Evolutionary conservation across 2,888 invertebrate species (phyloP).

Genomic region (Labia minor): DNA sequence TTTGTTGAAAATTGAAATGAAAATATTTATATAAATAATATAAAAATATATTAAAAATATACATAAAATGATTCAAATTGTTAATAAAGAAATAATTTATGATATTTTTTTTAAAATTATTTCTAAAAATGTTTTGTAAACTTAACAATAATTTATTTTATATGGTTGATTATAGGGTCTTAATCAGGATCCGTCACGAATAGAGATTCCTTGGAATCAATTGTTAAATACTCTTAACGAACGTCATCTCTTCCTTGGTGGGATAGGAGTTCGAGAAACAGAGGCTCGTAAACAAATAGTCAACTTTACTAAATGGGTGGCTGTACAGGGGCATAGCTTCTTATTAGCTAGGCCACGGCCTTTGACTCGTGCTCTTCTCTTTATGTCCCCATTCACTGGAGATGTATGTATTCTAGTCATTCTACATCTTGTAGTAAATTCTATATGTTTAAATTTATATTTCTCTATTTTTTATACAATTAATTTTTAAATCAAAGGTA

Average conservation of each 20-base stretch:
- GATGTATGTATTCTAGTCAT: conserved; percentile 41
- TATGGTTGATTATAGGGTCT: no score
- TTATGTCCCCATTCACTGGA: conserved; percentile 64
- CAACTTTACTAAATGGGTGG: conserved; percentile 69
- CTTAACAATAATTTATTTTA: no score
- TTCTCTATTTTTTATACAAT: not conserved
- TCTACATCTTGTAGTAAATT: no score
- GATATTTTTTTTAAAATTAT: no score
- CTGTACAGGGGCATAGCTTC: conserved; percentile 67
- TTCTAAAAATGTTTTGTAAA: no score
- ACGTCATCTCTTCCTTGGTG: conserved; percentile 43
- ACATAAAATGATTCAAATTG: no score
- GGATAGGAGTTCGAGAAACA: conserved; percentile 48
- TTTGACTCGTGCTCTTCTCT: conserved; percentile 69
- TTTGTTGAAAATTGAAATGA: no score
- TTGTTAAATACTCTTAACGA: not conserved
- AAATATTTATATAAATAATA: no score
- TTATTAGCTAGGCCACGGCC: conserved; percentile 67
- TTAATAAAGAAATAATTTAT: no score
- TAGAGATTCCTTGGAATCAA: not conserved
- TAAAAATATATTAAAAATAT: no score
- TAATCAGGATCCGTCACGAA: not conserved
- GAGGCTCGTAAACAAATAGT: conserved; percentile 44
- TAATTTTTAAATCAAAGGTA: no score
- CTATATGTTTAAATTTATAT: not conserved